Percentiles rank a stretch among this genome's conserved stretches.
These are phyloP conservation scores for Drosophila pruinosa DNA, from an alignment of 1,140 invertebrate species.

Conservation along the genomic window DNA sequence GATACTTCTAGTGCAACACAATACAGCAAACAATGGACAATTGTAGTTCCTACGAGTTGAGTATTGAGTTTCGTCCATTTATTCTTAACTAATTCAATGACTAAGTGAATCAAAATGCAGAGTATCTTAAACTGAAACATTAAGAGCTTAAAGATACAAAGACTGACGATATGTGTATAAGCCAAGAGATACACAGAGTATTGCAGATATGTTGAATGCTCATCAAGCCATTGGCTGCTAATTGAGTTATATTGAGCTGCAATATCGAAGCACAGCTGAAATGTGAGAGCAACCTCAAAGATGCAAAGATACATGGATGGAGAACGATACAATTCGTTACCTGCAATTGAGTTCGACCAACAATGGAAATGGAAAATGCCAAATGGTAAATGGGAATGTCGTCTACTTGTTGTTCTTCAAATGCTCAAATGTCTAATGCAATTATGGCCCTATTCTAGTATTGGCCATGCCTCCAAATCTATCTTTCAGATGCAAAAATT, in stretches of 20 bases:
- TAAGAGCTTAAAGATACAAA: not conserved
- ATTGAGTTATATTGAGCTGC: not conserved
- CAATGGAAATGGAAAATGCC: not conserved
- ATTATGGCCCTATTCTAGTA: slow-evolving; percentile 6
- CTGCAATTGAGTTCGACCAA: not conserved
- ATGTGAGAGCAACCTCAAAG: not conserved
- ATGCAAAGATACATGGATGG: not conserved
- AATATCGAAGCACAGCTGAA: not conserved
- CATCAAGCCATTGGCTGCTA: not conserved
- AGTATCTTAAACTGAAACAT: no score
- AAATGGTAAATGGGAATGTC: not conserved
- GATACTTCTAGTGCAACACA: no score
- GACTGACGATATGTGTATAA: no score
- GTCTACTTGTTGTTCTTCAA: not conserved
- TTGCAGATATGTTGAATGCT: not conserved
- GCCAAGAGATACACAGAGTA: not conserved
- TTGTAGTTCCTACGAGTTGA: no score
- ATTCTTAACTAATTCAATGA: no score
- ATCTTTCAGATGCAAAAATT: slow-evolving; percentile 6
- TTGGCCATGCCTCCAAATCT: not conserved
- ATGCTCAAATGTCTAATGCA: slow-evolving; percentile 11
- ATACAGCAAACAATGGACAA: no score
- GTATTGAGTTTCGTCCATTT: no score
- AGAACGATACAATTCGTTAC: not conserved
- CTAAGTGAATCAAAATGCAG: no score